These are phyloP conservation scores for Vireo altiloquus DNA, from an alignment of 2,113 vertebrate species.

Conservation along the genomic window DNA sequence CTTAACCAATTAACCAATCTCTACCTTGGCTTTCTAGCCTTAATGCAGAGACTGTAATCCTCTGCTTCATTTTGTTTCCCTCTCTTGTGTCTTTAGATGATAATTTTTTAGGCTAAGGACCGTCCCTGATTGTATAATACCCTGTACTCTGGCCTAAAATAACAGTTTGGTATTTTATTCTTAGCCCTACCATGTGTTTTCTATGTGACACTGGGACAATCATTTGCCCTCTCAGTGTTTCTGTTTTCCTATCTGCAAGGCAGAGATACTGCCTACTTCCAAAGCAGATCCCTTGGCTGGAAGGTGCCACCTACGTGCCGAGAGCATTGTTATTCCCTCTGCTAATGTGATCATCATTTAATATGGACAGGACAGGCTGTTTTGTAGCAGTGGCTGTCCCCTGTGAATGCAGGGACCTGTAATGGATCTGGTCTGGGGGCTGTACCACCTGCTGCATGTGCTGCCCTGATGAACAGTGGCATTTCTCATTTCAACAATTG, in stretches of 20 bases:
- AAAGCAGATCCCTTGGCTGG: neutral
- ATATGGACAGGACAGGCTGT: neutral
- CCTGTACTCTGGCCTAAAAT: conserved; percentile 9
- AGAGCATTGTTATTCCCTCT: neutral
- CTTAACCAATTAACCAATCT: neutral
- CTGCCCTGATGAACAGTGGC: neutral
- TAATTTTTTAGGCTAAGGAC: neutral
- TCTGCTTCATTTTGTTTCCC: neutral
- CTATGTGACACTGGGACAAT: neutral
- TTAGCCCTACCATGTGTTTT: neutral
- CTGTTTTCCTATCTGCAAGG: conserved; percentile 22
- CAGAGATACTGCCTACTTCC: conserved; percentile 36
- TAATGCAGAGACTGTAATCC: neutral
- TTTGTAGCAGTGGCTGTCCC: neutral
- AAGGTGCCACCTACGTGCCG: neutral
- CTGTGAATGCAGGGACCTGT: neutral
- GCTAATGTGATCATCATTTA: neutral
- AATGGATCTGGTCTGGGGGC: neutral
- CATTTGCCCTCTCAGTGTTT: neutral
- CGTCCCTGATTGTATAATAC: neutral
- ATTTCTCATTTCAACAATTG: conserved; percentile 4
- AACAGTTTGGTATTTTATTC: conserved; percentile 30
- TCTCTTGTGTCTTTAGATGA: neutral
- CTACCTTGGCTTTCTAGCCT: neutral
- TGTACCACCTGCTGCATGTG: neutral